Evolutionary conservation across 2,888 invertebrate genomes (phyloP).

Genomic region (Leptopilina myrica): DNA sequence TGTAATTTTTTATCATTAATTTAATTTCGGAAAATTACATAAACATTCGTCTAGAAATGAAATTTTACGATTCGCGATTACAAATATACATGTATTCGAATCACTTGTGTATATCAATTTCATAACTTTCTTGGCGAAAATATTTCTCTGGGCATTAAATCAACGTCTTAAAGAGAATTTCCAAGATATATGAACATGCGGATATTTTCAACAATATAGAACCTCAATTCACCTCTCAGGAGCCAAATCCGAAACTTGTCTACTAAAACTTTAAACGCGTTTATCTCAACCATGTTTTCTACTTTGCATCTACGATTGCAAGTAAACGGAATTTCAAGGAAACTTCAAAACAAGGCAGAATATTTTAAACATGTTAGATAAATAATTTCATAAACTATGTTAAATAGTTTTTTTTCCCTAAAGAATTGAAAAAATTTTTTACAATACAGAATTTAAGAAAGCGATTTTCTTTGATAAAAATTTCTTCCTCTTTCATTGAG

Average conservation of each 20-base stretch:
- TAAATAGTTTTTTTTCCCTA: too few relatives aligned
- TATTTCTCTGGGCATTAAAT: background rate
- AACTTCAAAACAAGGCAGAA: background rate
- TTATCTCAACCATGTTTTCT: conserved; percentile 9
- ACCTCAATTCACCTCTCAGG: background rate
- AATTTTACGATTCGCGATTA: too few relatives aligned
- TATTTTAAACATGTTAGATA: background rate
- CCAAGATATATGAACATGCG: background rate
- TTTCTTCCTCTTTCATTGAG: too few relatives aligned
- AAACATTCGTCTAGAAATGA: too few relatives aligned
- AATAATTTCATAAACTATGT: background rate
- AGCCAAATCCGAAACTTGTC: background rate
- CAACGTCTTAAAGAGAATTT: background rate
- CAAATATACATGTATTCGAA: too few relatives aligned
- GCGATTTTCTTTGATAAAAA: too few relatives aligned
- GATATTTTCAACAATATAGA: conserved; percentile 3
- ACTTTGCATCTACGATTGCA: background rate
- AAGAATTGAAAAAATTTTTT: too few relatives aligned
- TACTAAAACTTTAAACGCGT: conserved; percentile 5
- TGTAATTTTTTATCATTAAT: too few relatives aligned
- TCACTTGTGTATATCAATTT: background rate
- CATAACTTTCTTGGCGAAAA: background rate
- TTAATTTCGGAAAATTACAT: too few relatives aligned
- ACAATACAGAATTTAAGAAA: too few relatives aligned
- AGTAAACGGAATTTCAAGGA: background rate